Conservation (phyloP, 2,888 invertebrate genomes). For the Ceraclea dissimilis region DNA sequence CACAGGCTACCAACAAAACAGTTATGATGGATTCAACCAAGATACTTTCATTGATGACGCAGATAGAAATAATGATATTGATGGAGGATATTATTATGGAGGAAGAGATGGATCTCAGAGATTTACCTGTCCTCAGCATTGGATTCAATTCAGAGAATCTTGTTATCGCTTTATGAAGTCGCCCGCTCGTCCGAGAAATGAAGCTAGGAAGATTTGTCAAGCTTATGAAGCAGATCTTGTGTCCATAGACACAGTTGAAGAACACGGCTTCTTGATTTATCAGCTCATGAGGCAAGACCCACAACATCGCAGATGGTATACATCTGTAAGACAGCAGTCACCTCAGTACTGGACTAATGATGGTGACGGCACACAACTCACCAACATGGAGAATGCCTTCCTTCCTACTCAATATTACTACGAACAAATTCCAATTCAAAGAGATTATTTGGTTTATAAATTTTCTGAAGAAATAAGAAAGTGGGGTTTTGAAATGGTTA, state of each 20-base stretch:
- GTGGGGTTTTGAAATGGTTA: constrained; percentile 79
- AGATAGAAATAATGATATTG: constrained; percentile 11
- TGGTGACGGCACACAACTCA: constrained; percentile 68
- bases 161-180: constrained; percentile 90
- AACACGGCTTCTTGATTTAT: constrained; percentile 80
- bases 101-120: constrained; percentile 7
- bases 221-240: constrained; percentile 75
- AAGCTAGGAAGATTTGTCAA: constrained; percentile 77
- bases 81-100: constrained; percentile 5
- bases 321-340: constrained; percentile 68
- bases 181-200: constrained; percentile 69
- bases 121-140: constrained; percentile 69
- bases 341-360: constrained; percentile 78
- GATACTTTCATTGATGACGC: constrained; percentile 12
- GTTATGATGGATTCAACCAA: constrained; percentile 17
- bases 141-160: constrained; percentile 72
- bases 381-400: constrained; percentile 76
- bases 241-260: constrained; percentile 72
- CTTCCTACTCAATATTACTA: constrained; percentile 53
- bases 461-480: constrained; percentile 63
- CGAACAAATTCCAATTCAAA: constrained; percentile 43
- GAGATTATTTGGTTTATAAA: constrained; percentile 73
- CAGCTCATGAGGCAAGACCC: constrained; percentile 78
- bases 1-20: constrained; percentile 10
- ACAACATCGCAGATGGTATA: constrained; percentile 80